phyloP scores from a whole-genome alignment of 2,797 vertebrate genomes.

The Acipenser oxyrinchus region DNA sequence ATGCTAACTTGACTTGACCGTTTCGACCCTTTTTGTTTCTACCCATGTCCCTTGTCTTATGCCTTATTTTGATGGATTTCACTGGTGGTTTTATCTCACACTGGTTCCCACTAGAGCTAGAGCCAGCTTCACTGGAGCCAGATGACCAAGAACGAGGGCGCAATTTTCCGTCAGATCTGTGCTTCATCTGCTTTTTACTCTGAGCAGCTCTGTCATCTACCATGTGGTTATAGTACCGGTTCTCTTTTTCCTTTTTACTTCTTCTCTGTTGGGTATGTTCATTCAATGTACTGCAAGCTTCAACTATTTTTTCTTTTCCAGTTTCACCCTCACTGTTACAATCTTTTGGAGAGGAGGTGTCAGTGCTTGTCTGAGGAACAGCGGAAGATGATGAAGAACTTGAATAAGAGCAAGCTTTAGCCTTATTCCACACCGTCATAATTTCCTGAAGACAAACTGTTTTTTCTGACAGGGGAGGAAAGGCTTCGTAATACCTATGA shows the following conservation, averaged over 20 bases:
- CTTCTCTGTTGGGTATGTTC: constrained; percentile 69
- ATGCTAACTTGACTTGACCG: constrained; percentile 70
- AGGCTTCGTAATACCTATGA: constrained; percentile 97
- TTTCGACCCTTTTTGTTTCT: constrained; percentile 75
- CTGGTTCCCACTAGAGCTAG: constrained; percentile 88
- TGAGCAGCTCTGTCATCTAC: constrained; percentile 66
- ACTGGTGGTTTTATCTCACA: constrained; percentile 66
- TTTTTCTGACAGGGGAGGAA: constrained; percentile 95
- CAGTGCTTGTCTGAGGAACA: constrained; percentile 91
- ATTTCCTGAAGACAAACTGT: constrained; percentile 98
- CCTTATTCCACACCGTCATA: constrained; percentile 98
- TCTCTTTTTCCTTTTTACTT: constrained; percentile 82
- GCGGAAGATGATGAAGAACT: constrained; percentile 91
- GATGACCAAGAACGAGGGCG: constrained; percentile 95
- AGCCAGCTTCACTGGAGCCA: constrained; percentile 92
- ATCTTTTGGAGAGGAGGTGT: constrained; percentile 93
- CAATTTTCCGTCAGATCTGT: constrained; percentile 76
- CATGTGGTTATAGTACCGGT: constrained; percentile 56
- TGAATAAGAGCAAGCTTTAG: constrained; percentile 82
- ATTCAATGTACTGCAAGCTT: constrained; percentile 42
- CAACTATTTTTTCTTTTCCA: constrained; percentile 62
- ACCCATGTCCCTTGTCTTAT: constrained; percentile 79
- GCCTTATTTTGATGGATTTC: constrained; percentile 77
- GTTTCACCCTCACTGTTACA: constrained; percentile 88
- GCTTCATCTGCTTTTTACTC: constrained; percentile 74